These are phyloP conservation scores for Grus americana DNA, from an alignment of 2,113 vertebrate species.

Conservation along the genomic window DNA sequence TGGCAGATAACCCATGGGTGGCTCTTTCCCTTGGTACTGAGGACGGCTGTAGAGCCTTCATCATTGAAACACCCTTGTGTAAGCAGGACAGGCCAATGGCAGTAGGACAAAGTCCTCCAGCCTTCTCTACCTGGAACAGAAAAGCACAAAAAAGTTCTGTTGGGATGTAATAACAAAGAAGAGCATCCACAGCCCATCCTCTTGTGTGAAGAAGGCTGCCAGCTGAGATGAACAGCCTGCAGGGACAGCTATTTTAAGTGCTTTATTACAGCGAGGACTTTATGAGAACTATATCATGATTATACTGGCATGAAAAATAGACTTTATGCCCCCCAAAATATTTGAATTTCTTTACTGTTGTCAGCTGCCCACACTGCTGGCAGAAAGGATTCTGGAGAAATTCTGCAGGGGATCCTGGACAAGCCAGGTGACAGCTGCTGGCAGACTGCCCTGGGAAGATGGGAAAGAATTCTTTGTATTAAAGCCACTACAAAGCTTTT, in stretches of 20 bases:
- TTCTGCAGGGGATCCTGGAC: not conserved
- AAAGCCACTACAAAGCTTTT: not conserved
- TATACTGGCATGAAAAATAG: not conserved
- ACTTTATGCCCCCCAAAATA: not conserved
- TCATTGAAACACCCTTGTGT: not conserved
- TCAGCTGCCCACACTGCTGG: not conserved
- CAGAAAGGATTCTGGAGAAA: not conserved
- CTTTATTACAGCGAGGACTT: not conserved
- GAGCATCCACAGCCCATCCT: not conserved
- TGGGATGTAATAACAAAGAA: not conserved
- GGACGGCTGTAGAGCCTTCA: not conserved
- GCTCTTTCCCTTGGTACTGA: not conserved
- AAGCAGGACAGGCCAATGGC: not conserved
- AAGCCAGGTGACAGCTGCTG: not conserved
- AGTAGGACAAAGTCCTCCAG: not conserved
- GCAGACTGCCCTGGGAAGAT: not conserved
- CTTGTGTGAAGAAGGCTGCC: not conserved
- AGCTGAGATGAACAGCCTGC: not conserved
- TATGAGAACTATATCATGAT: not conserved
- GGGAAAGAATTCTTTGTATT: not conserved
- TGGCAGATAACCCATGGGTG: not conserved
- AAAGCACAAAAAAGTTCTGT: not conserved
- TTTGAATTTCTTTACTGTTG: not conserved
- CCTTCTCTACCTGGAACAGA: not conserved
- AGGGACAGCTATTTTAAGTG: not conserved